Conservation (phyloP, 2,113 vertebrate species). For the Rhipidura dahli region DNA sequence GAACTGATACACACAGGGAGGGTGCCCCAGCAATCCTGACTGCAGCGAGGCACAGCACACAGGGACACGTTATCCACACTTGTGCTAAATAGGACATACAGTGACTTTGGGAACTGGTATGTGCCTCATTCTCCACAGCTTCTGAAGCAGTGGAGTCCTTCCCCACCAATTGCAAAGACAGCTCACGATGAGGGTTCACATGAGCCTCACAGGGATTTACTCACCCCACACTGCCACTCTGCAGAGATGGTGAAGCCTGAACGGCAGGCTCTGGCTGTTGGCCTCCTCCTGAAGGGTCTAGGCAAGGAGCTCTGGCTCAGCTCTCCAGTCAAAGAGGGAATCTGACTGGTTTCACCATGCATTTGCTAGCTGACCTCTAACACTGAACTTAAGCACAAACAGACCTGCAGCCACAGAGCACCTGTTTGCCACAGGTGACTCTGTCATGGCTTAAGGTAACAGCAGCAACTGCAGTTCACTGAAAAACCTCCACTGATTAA, state of each 20-base stretch:
- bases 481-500: neutral
- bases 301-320: neutral
- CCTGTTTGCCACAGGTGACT: accelerated
- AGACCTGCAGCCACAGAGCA: neutral
- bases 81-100: neutral
- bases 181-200: neutral
- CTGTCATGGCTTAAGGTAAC: neutral
- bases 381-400: neutral
- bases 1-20: neutral
- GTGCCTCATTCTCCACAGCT: neutral
- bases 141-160: neutral
- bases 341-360: neutral
- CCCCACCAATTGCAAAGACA: neutral
- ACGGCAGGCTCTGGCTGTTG: neutral
- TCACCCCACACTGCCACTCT: neutral
- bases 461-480: neutral
- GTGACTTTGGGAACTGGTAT: neutral
- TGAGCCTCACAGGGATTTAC: neutral
- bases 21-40: neutral
- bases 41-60: neutral
- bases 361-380: neutral
- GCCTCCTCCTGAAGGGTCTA: neutral
- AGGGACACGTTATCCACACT: accelerated
- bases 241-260: neutral
- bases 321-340: neutral